phyloP scores from a whole-genome alignment of 2,888 invertebrate genomes.

The Allacma fusca region DNA sequence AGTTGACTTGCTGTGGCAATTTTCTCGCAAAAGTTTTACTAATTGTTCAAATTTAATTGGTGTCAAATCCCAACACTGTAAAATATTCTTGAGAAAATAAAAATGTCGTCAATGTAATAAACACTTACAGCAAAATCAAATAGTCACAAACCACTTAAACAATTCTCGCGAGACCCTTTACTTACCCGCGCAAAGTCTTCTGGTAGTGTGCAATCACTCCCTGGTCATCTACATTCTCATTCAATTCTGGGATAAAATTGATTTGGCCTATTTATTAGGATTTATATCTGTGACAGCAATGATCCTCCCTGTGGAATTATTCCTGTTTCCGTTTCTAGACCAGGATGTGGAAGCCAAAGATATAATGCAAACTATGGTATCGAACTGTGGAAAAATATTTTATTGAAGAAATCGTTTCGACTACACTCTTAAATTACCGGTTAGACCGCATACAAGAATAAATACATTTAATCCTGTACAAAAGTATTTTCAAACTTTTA shows the following conservation, averaged over 20 bases:
- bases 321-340: neutral
- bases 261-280: neutral
- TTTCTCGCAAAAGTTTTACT: too few species aligned
- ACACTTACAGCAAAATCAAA: neutral
- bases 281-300: neutral
- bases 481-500: too few species aligned
- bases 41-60: neutral
- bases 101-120: neutral
- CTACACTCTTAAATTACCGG: too few species aligned
- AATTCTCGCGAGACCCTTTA: neutral
- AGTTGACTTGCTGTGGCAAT: too few species aligned
- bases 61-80: too few species aligned
- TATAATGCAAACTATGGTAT: neutral
- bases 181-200: neutral
- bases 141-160: neutral
- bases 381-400: neutral
- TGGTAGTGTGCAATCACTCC: neutral
- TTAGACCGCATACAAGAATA: too few species aligned
- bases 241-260: neutral
- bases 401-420: neutral
- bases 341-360: neutral
- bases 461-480: too few species aligned
- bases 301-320: neutral
- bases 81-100: too few species aligned
- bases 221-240: neutral